These are phyloP conservation scores for Epizoanthus scotinus DNA, from an alignment of 92 coral and sea anemone species.

Conservation along the genomic window DNA sequence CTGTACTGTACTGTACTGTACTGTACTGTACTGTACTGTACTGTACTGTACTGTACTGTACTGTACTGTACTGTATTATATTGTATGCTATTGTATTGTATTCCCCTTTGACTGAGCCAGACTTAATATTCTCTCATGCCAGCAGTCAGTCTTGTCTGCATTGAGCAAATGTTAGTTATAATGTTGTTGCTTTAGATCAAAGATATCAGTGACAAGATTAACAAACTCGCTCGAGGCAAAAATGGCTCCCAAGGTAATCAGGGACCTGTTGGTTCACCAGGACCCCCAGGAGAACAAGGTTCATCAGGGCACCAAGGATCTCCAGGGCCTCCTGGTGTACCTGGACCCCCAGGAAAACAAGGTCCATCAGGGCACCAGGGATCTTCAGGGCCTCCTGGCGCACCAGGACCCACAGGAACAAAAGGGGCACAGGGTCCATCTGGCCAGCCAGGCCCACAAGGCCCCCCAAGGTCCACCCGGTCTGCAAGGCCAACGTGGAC, in stretches of 20 bases:
- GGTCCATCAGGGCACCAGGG: constrained; percentile 44
- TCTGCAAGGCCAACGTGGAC: constrained; percentile 33
- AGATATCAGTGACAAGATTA: neutral
- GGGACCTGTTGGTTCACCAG: neutral
- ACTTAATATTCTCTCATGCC: too few species aligned
- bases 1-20: too few species aligned
- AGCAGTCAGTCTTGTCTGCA: too few species aligned
- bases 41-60: too few species aligned
- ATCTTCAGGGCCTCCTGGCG: constrained; percentile 27
- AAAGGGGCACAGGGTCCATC: constrained; percentile 25
- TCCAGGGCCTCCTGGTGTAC: constrained; percentile 24
- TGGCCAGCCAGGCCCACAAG: constrained; percentile 41
- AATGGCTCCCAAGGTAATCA: neutral
- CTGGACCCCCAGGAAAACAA: constrained; percentile 30
- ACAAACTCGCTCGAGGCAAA: neutral
- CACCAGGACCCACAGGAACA: constrained; percentile 15
- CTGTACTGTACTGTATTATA: too few species aligned
- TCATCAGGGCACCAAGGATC: constrained; percentile 40
- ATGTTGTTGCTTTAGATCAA: neutral
- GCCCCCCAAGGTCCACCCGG: constrained; percentile 31
- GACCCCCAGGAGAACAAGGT: constrained; percentile 34
- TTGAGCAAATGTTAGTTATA: too few species aligned
- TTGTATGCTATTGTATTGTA: too few species aligned
- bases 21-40: too few species aligned
- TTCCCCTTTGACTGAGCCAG: too few species aligned